Evolutionary conservation across 2,797 vertebrate genomes (phyloP), one percentile per base, ranked within the genome.

Genomic region (Pristis pectinata): DNA sequence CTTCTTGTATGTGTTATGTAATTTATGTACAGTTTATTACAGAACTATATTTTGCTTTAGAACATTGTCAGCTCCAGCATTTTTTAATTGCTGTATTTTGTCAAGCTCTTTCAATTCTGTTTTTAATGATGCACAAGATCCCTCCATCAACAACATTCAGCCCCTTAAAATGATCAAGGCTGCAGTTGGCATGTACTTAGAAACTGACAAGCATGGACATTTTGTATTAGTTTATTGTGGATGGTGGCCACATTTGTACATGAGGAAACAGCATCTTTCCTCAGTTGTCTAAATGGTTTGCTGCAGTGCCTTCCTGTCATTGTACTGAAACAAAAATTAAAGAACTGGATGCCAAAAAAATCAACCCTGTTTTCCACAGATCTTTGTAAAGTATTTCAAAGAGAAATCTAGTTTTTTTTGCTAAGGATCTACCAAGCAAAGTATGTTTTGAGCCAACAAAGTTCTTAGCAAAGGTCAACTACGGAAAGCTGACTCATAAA

Each of bases 231-330:
- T 96, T 96, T 95, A 95, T 94, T 95, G 96, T 97, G 97, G 97
- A 97, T 95, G 59, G 95, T 94, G 96, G 97, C 97, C 97, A 95
- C 95, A 96, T 96, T 97, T 97, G 96, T 97, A 97, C 97, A 96
- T 95, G 97, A 97, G 96, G 97, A 97, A 97, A 95, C 83, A 95
- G 87, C 96, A 95, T 96, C 96, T 97, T 97, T 97, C 97, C 97
- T 97, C 95, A 70, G 96, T 96, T 97, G 96, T 97, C 97, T 97
- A 96, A 97, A 97, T 96, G 97, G 97, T 97, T 96, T 95, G 97
- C 96, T 96, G 95, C 96, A 96, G 97, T 97, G 97, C 97, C 97
- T 98, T 97, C 97, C 97, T 97, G 97, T 96, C 95, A 97, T 97
- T 97, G 96, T 97, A 97, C 95, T 96, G 96, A 94, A 96, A 97